phyloP scores from a whole-genome alignment of 2,113 vertebrate species.

The Castor canadensis region DNA sequence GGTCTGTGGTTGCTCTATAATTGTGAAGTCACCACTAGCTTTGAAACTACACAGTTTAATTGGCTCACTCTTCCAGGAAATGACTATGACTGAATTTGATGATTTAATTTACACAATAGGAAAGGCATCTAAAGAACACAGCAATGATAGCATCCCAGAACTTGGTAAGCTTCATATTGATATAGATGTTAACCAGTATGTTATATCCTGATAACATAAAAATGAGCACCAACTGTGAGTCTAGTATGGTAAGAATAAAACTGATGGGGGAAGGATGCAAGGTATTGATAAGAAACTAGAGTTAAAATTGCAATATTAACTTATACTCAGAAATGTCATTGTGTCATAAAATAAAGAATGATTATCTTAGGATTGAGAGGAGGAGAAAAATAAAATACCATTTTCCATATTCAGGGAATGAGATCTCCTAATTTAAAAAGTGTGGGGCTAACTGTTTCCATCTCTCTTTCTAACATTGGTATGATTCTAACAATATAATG shows the following conservation, averaged over 20 bases:
- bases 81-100: conserved; percentile 63
- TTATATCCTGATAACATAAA: conserved; percentile 74
- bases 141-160: conserved; percentile 63
- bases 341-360: conserved; percentile 45
- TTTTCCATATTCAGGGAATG: not conserved
- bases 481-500: not conserved
- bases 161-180: conserved; percentile 72
- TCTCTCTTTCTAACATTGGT: not conserved
- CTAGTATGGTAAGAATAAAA: conserved; percentile 69
- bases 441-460: not conserved
- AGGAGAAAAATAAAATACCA: conserved; percentile 1
- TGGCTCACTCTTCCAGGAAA: conserved; percentile 71
- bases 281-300: conserved; percentile 60
- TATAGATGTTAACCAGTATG: conserved; percentile 70
- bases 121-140: conserved; percentile 75
- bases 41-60: conserved; percentile 80
- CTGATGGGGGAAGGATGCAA: conserved; percentile 71
- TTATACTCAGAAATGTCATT: conserved; percentile 63
- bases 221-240: conserved; percentile 52
- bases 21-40: conserved; percentile 80
- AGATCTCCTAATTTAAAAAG: not conserved
- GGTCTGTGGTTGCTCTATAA: conserved; percentile 77
- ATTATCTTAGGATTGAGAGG: not conserved
- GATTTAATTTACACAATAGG: conserved; percentile 78
- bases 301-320: conserved; percentile 67